Evolutionary conservation across 2,888 invertebrate genomes (phyloP).

Genomic region (Automeris io): DNA sequence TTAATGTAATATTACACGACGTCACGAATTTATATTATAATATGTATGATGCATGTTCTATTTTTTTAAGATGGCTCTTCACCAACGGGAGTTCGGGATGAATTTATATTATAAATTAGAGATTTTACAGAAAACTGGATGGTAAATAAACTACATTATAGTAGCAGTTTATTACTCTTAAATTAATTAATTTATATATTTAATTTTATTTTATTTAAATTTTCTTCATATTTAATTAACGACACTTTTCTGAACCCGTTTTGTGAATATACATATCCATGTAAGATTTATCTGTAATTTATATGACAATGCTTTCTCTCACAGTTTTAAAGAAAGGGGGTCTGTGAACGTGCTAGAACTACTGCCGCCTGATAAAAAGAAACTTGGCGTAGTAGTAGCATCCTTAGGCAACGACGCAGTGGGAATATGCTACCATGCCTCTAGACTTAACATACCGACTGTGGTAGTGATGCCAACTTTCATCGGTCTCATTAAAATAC

Average conservation of each 20-base stretch:
- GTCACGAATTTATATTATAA: too few relatives aligned
- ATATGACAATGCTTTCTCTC: background rate
- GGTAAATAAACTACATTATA: constrained; percentile 23
- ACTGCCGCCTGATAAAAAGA: constrained; percentile 75
- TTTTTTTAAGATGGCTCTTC: constrained; percentile 43
- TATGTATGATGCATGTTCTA: constrained; percentile 1
- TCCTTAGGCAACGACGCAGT: constrained; percentile 85
- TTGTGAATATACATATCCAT: too few relatives aligned
- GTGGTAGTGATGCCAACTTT: constrained; percentile 82
- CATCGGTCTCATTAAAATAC: constrained; percentile 82
- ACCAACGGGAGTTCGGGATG: constrained; percentile 39
- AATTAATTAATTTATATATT: too few relatives aligned
- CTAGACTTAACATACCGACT: constrained; percentile 75
- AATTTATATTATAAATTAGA: constrained; percentile 45
- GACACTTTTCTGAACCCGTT: too few relatives aligned
- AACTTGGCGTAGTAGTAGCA: constrained; percentile 80
- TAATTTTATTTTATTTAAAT: too few relatives aligned
- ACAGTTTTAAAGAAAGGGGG: constrained; percentile 85
- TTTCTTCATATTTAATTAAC: too few relatives aligned
- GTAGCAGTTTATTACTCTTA: background rate
- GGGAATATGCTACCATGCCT: constrained; percentile 81
- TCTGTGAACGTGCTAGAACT: constrained; percentile 78
- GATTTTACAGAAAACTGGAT: constrained; percentile 40
- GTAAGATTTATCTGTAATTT: too few relatives aligned
- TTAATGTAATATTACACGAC: too few relatives aligned